Base-by-base conservation (phyloP, 1,140 invertebrate species). In the Drosophila malerkotliana region DNA sequence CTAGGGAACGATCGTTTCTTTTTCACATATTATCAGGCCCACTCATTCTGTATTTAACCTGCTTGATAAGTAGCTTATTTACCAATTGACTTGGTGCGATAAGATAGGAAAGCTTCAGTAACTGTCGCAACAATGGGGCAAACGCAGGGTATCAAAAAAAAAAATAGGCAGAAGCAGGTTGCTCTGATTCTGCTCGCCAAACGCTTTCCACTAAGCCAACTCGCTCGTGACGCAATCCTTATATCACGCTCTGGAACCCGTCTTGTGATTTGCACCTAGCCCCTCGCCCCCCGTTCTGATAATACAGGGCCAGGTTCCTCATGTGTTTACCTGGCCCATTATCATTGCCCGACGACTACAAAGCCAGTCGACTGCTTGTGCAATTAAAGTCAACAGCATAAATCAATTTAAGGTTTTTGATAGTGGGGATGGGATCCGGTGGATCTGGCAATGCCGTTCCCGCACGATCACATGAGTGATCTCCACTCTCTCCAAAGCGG, bases 1-100 rank as follows among this genome's bases (percentile, higher is more conserved):
- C 71, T 61, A 15, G 48, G 41, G 55, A 67, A 48, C 52, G 44
- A 69, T 71, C 53, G 12, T 37, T 37, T n/a, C n/a, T n/a, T 49
- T 82, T 74, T 48, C 14, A 57, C 2, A 26, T 52, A 71, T 84
- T 83, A 84, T 84, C 75, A 45, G 51, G 26, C 39, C 52, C 72
- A 81, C 60, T 77, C 66, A 81, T 54, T 72, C 58, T 56, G 61
- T 53, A 53, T 56, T 57, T 55, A 67, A 52, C 60, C 34, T n/a
- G 30, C 57, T 47, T 88, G 83, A 88, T 87, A 87, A 82, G 67
- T 79, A 59, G 57, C 76, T 88, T 87, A 87, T 87, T 87, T 87
- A 88, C 79, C 79, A 89, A 88, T 87, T 75, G 60, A 77, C 66
- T 83, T 59, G 79, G 57, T 52, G n/a, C 45, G 79, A 87, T 87